Evolutionary conservation across 2,797 vertebrate species (phyloP).

Genomic region (Ctenochaetus hawaiiensis): DNA sequence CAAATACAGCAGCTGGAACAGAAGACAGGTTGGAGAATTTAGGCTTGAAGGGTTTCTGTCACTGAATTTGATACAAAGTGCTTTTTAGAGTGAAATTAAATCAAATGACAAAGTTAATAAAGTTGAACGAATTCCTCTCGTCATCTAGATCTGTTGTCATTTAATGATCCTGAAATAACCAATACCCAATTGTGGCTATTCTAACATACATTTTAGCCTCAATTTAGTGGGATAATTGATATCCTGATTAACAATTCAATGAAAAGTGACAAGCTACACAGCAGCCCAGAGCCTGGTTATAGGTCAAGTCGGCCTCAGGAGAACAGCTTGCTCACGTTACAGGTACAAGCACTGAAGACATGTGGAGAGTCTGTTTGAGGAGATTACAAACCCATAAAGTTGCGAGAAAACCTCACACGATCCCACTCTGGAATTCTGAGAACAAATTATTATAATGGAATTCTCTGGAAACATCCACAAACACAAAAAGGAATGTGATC

Average conservation of each 20-base stretch:
- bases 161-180: slow-evolving; percentile 31
- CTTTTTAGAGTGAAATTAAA: slow-evolving; percentile 14
- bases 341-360: slow-evolving; percentile 37
- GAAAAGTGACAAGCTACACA: slow-evolving; percentile 27
- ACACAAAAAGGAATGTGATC: slow-evolving; percentile 80
- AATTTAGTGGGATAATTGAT: slow-evolving; percentile 36
- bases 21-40: slow-evolving; percentile 44
- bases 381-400: slow-evolving; percentile 33
- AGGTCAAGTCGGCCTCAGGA: slow-evolving; percentile 39
- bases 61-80: slow-evolving; percentile 27
- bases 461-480: slow-evolving; percentile 64
- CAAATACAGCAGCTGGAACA: slow-evolving; percentile 78
- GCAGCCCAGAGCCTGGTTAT: slow-evolving; percentile 33
- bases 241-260: slow-evolving; percentile 14
- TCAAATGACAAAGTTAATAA: slow-evolving; percentile 20
- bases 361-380: slow-evolving; percentile 20
- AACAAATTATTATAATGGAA: slow-evolving; percentile 56
- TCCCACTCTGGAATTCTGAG: slow-evolving; percentile 70
- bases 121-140: slow-evolving; percentile 30
- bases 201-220: slow-evolving; percentile 14
- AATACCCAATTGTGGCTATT: slow-evolving; percentile 37
- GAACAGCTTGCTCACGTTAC: slow-evolving; percentile 52
- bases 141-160: slow-evolving; percentile 6
- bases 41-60: slow-evolving; percentile 45
- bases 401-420: slow-evolving; percentile 37